Percentiles rank a stretch among this genome's conserved stretches.
Conservation (phyloP, 2,888 invertebrate species). For the Andricus curvator region DNA sequence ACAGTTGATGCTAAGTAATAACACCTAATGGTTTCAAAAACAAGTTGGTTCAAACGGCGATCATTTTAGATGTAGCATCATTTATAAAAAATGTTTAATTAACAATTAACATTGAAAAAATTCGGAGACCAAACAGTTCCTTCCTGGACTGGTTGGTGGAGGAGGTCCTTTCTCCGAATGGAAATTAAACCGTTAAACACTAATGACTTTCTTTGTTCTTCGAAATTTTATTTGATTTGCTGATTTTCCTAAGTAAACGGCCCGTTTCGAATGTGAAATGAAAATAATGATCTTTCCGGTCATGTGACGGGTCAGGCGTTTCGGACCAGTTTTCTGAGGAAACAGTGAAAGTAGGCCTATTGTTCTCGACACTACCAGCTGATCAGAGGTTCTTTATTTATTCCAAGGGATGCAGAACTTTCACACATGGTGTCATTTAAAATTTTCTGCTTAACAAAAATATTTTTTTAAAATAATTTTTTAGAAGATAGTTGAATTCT, state of each 20-base stretch:
- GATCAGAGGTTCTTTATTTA: slow-evolving; percentile 7
- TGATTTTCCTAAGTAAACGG: slow-evolving; percentile 26
- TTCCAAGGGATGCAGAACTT: slow-evolving; percentile 25
- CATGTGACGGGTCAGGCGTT: slow-evolving; percentile 50
- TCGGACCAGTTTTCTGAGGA: slow-evolving; percentile 54
- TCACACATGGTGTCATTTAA: not conserved
- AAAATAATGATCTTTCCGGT: slow-evolving; percentile 52
- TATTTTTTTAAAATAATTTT: too few species aligned
- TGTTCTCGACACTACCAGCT: slow-evolving; percentile 23
- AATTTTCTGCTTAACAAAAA: too few species aligned
- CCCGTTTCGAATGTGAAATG: slow-evolving; percentile 45
- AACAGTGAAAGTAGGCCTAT: slow-evolving; percentile 54
- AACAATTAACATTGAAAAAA: too few species aligned
- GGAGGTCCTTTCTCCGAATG: too few species aligned
- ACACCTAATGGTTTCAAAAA: too few species aligned
- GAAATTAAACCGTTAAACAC: not conserved
- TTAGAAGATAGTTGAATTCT: too few species aligned
- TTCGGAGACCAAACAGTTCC: too few species aligned
- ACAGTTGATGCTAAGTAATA: too few species aligned
- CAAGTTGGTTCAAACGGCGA: too few species aligned
- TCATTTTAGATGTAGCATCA: too few species aligned
- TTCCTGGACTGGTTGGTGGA: too few species aligned
- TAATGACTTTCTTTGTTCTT: slow-evolving; percentile 19
- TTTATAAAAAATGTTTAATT: too few species aligned
- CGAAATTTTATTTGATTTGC: slow-evolving; percentile 34